Percentiles rank a stretch among this genome's conserved stretches.
These are phyloP conservation scores for Pangasius mekongensis DNA, from an alignment of 2,797 vertebrate genomes.

Conservation along the genomic window DNA sequence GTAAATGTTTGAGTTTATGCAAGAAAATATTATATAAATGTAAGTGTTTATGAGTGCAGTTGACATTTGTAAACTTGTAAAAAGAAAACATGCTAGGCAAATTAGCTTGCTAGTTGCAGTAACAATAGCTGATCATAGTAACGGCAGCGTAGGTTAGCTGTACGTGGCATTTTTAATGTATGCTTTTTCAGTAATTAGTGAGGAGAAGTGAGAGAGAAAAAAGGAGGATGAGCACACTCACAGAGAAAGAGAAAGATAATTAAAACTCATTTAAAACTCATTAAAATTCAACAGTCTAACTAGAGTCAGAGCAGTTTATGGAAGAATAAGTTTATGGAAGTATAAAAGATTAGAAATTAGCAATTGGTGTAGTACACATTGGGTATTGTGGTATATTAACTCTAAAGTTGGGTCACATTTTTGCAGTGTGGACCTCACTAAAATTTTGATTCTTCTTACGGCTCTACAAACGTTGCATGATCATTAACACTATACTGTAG, in stretches of 20 bases:
- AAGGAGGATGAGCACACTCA: not conserved
- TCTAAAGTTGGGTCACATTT: not conserved
- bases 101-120: not conserved
- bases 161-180: not conserved
- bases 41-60: not conserved
- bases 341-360: not conserved
- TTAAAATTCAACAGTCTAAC: slow-evolving; percentile 2
- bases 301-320: not conserved
- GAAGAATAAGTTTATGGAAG: not conserved
- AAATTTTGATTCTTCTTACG: not conserved
- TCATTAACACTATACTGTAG: not conserved
- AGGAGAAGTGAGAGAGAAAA: not conserved
- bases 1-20: not conserved
- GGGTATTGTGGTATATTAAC: not conserved
- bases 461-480: not conserved
- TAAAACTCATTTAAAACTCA: not conserved
- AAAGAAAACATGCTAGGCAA: not conserved
- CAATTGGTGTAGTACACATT: not conserved
- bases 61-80: not conserved
- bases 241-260: not conserved
- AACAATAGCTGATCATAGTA: not conserved
- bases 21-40: not conserved
- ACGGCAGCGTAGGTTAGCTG: no score
- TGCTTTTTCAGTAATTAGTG: slow-evolving; percentile 7
- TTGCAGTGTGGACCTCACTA: not conserved